Base-by-base conservation (phyloP, 1,140 invertebrate species). In the Nebria ingens region DNA sequence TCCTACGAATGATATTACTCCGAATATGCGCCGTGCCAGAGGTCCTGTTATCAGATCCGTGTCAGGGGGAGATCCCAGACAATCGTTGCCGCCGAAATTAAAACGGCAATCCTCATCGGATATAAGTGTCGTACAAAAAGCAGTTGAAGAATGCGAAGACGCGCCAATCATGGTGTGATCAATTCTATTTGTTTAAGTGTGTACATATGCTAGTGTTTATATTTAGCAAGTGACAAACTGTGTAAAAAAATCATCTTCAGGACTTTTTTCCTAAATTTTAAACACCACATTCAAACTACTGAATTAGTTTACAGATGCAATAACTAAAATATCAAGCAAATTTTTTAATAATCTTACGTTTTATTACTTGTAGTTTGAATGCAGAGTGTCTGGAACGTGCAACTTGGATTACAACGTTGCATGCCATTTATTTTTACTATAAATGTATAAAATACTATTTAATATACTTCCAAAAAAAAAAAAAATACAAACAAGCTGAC, bases 141-240 rank as follows among this genome's bases (percentile, higher is more conserved):
- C 64, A 21, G 66, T 68, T 9, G 64, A 64, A 50, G 67, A 71
- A 52, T 65, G 64, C 57, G 69, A 71, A 40, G 69, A 71, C 61
- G 58, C 62, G 11, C 68, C 69, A 2, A 71, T 71, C 51, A 69
- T 71, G 67, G 69, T 71, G 61, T 70, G 58, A 49, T 52, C 13
- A 21, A 21, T 12, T 11, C 3, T 45, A 3, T 11, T 9, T 45
- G 25, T 45, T 9, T 45, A 17, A 4, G 15, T 45, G 15, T 45
- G 40, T 45, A 45, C 40, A 45, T 45, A 45, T 45, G 40, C 40
- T 45, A 45, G 40, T 45, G 40, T 45, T 29, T 29, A 29, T 29
- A 29, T 29, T 6, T 29, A 29, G 25, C 25, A 29, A 29, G 25
- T 29, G 25, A 29, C 4, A 45, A 9, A 45, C 6, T 45, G 40